Evolutionary conservation across 1,140 invertebrate genomes (phyloP), one percentile per base, ranked within the genome.

Genomic region (Marisa cornuarietis): DNA sequence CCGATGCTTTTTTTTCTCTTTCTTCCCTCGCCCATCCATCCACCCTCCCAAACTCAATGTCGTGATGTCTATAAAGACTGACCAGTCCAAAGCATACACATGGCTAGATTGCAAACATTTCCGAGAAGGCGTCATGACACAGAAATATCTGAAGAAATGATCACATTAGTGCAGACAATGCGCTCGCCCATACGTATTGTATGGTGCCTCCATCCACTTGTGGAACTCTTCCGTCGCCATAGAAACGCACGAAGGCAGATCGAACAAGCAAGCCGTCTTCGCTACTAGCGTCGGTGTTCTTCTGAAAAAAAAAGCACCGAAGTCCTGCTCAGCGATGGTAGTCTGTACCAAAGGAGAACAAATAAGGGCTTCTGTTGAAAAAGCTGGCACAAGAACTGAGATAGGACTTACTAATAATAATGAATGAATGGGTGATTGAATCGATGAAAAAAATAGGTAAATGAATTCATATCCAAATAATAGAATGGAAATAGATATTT

Each of bases 231-330:
- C 42, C 18, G 5, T n/a, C 22, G 76, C 76, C 63, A 77, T 14
- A 1, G 14, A 11, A 6, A 77, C 63, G 65, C 76, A 77, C 26
- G 63, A 62, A 9, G 31, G 49, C 42, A 77, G 63, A 2, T 26
- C 76, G 51, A 52, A 77, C 16, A 10, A 13, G 49, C 76, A 77
- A 1, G 76, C 76, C 5, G 76, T 49, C 24, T 52, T 42, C n/a
- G 76, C 65, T 49, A 77, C 63, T 14, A 77, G 42, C 76, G 54
- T 24, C 7, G 76, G 63, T 5, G 76, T 77, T 49, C 76, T 31
- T 24, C 76, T 77, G 52, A 8, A 54, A 42, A 31, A 31, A 1
- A 58, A 18, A 58, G 54, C 11, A 58, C 1, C 9, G 9, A 58
- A 58, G 16, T 58, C 9, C 1, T 58, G 54, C 54, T 58, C 4